Percentiles rank a stretch among this genome's conserved stretches.
These are phyloP conservation scores for Chelonia mydas DNA, from an alignment of 2,797 vertebrate species.

Conservation along the genomic window DNA sequence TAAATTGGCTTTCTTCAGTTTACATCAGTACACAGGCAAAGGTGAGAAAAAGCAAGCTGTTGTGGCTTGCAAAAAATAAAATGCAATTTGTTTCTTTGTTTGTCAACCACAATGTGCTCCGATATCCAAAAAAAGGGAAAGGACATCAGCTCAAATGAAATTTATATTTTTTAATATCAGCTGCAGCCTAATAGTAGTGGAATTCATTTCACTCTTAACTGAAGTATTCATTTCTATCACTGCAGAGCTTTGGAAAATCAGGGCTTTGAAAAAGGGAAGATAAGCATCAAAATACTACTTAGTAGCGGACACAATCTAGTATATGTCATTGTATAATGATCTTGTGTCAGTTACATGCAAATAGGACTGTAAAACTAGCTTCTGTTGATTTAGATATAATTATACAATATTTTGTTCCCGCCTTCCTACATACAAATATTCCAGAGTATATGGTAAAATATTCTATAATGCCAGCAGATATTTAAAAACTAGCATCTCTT, in stretches of 20 bases:
- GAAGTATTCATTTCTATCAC: conserved; percentile 40
- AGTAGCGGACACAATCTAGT: conserved; percentile 2
- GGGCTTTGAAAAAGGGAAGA: conserved; percentile 32
- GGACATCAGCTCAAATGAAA: conserved; percentile 25
- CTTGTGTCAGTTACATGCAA: background rate
- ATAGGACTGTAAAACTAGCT: background rate
- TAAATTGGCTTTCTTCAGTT: background rate
- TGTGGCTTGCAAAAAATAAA: background rate
- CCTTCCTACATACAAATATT: background rate
- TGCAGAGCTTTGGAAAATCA: conserved; percentile 9
- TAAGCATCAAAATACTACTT: conserved; percentile 28
- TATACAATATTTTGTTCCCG: background rate
- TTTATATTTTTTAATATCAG: conserved; percentile 23
- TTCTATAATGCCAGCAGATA: background rate
- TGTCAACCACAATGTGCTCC: background rate
- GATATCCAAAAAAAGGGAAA: background rate
- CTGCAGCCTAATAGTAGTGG: conserved; percentile 13
- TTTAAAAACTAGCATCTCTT: background rate
- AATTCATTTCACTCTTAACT: conserved; percentile 59
- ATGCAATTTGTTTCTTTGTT: background rate
- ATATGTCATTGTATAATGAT: background rate
- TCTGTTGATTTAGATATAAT: conserved; percentile 1
- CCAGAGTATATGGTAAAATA: background rate
- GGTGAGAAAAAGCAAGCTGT: background rate
- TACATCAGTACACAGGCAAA: background rate